These are phyloP conservation scores for Syrista parreyssii DNA, from an alignment of 2,888 invertebrate species.

Conservation along the genomic window DNA sequence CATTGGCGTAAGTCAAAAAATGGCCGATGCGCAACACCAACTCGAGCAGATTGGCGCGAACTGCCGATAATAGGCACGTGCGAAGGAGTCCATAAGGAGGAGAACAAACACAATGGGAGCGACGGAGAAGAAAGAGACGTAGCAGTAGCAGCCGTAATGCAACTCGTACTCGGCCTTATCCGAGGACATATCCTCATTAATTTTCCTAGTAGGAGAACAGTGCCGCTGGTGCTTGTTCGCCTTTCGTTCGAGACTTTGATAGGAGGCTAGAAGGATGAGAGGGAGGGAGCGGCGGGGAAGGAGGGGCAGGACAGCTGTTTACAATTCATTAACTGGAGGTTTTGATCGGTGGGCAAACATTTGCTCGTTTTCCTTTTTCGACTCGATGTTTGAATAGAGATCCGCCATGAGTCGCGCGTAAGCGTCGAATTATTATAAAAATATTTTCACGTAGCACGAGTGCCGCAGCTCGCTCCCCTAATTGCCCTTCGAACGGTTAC, in stretches of 20 bases:
- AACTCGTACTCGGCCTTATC: not conserved
- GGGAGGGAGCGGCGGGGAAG: not conserved
- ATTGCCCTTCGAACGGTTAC: not conserved
- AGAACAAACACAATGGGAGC: too few species aligned
- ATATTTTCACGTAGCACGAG: not conserved
- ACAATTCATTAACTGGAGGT: slow-evolving; percentile 55
- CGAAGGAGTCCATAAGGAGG: too few species aligned
- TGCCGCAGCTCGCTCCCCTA: not conserved
- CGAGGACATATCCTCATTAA: slow-evolving; percentile 11
- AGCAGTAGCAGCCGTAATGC: too few species aligned
- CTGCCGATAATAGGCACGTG: too few species aligned
- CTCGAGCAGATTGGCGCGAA: too few species aligned
- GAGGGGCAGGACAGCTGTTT: slow-evolving; percentile 37
- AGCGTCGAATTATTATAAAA: not conserved
- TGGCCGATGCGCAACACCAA: too few species aligned
- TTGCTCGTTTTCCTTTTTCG: slow-evolving; percentile 39
- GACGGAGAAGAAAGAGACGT: too few species aligned
- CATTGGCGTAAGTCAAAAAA: too few species aligned
- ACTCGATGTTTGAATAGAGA: slow-evolving; percentile 30
- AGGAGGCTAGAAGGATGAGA: too few species aligned
- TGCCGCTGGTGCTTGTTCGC: not conserved
- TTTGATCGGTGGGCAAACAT: slow-evolving; percentile 52
- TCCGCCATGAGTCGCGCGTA: not conserved
- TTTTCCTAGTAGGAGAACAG: slow-evolving; percentile 14
- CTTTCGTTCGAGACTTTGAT: too few species aligned